Evolutionary conservation across 2,797 vertebrate species (phyloP).

Genomic region (Iguana delicatissima): DNA sequence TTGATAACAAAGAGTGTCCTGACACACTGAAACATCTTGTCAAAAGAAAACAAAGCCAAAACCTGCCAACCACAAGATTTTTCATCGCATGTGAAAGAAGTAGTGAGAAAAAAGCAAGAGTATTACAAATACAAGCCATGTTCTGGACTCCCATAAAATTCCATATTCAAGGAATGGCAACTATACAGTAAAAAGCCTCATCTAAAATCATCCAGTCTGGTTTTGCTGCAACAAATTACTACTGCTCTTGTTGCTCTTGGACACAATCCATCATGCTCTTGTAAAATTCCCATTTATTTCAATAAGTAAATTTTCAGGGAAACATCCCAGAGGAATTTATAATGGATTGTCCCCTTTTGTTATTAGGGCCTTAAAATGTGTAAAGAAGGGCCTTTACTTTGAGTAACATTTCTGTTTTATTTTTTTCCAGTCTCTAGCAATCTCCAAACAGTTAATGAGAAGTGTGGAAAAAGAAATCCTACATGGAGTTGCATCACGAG

Average conservation of each 20-base stretch:
- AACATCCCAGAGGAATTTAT: neutral
- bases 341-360: neutral
- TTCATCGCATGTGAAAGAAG: neutral
- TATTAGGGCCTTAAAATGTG: neutral
- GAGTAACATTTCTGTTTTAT: neutral
- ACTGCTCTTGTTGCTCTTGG: neutral
- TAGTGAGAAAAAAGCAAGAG: neutral
- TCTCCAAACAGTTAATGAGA: constrained; percentile 84
- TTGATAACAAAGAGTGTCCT: neutral
- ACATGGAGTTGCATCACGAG: constrained; percentile 75
- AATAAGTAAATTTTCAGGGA: neutral
- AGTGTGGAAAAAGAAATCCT: constrained; percentile 77
- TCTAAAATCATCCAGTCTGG: neutral
- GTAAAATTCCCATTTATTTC: neutral
- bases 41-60: no score
- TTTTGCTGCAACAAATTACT: neutral
- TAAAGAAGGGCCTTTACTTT: neutral
- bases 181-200: neutral
- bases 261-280: neutral
- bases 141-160: neutral
- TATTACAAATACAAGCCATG: neutral
- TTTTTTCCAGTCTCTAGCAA: constrained; percentile 74
- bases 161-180: neutral
- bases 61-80: no score
- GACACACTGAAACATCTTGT: neutral